Percentiles rank a stretch among this genome's conserved stretches.
phyloP scores from a whole-genome alignment of 2,113 vertebrate species.

The Petaurus breviceps region DNA sequence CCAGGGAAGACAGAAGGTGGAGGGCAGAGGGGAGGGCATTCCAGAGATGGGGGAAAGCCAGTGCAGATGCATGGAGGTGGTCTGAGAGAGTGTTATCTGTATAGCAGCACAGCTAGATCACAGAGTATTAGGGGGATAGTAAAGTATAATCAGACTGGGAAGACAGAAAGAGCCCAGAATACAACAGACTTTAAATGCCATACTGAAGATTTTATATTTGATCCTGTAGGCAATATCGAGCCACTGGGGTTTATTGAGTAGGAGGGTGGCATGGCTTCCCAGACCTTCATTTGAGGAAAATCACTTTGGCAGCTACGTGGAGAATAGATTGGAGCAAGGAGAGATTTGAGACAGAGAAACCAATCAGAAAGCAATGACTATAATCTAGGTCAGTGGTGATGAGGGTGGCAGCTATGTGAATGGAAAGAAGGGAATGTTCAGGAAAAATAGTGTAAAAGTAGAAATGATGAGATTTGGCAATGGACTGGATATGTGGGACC shows the following conservation, averaged over 20 bases:
- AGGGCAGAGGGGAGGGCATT: neutral
- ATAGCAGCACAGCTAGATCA: neutral
- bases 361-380: neutral
- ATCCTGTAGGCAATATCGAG: neutral
- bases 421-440: neutral
- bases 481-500: neutral
- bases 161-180: neutral
- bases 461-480: neutral
- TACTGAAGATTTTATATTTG: neutral
- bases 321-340: neutral
- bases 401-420: neutral
- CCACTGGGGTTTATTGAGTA: neutral
- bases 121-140: neutral
- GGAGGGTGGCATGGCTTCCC: too few species aligned
- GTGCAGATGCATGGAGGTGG: too few species aligned
- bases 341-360: neutral
- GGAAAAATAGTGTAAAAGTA: neutral
- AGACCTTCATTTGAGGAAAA: neutral
- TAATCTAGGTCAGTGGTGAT: neutral
- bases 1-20: neutral
- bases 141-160: too few species aligned
- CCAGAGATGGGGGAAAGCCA: neutral
- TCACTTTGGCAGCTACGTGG: neutral
- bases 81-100: too few species aligned
- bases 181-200: neutral